These are phyloP conservation scores for Emydoidea blandingii DNA, from an alignment of 2,797 vertebrate species.

Conservation along the genomic window DNA sequence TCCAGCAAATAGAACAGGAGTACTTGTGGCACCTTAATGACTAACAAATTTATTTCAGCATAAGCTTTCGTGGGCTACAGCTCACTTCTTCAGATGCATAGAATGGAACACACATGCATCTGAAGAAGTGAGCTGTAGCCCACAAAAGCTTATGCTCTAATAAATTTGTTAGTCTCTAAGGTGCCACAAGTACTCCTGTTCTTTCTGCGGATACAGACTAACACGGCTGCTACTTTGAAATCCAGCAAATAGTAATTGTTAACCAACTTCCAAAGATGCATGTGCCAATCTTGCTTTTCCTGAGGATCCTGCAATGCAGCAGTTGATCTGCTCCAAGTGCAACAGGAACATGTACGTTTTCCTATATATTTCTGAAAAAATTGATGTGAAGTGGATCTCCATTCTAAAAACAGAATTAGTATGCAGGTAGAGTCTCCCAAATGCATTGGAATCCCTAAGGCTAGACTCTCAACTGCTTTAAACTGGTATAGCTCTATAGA, in stretches of 20 bases:
- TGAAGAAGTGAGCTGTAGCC: no score
- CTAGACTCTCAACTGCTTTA: neutral
- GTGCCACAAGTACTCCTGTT: no score
- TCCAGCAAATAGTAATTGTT: neutral
- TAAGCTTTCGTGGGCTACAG: no score
- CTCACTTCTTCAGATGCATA: no score
- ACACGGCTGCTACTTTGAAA: no score
- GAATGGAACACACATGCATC: no score
- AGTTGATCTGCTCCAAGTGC: neutral
- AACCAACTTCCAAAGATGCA: neutral
- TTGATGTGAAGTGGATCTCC: neutral
- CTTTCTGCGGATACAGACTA: no score
- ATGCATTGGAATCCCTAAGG: neutral
- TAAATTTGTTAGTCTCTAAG: no score
- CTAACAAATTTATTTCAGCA: no score
- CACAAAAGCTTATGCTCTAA: no score
- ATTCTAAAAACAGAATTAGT: neutral
- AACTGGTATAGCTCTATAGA: neutral
- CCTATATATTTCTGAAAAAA: neutral
- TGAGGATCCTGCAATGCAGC: neutral
- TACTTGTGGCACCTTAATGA: no score
- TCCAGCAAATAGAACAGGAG: neutral
- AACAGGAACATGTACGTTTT: neutral
- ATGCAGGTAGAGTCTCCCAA: neutral
- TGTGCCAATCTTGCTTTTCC: neutral